A percentile compares a stretch with the other conserved stretches of the same genome.
phyloP scores from a whole-genome alignment of 2,888 invertebrate genomes.

The Drosophila suboccidentalis region DNA sequence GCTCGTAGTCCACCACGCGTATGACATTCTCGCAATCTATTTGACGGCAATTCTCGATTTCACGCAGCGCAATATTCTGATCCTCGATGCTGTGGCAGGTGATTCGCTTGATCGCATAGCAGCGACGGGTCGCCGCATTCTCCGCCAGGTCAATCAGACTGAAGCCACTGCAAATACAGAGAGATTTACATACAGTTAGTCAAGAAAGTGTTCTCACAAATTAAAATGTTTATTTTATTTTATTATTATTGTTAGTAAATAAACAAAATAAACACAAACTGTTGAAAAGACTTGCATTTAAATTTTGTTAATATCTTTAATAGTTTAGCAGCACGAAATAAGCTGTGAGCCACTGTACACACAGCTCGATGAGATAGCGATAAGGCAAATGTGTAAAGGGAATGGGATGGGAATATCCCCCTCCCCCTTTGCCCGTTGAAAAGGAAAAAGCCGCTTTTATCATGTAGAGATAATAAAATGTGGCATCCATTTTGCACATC shows the following conservation, averaged over 20 bases:
- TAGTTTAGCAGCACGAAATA: no score
- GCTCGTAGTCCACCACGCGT: constrained; percentile 89
- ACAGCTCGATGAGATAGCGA: constrained; percentile 44
- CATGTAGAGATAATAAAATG: background rate
- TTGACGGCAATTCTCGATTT: constrained; percentile 90
- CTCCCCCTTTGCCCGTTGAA: background rate
- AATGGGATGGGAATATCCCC: background rate
- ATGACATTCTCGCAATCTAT: constrained; percentile 91
- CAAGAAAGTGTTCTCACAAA: background rate
- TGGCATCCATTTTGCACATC: background rate
- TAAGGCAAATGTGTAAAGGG: constrained; percentile 4
- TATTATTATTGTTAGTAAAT: no score
- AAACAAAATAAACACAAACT: no score
- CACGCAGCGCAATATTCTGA: constrained; percentile 90
- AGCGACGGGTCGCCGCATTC: constrained; percentile 88
- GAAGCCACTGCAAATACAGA: constrained; percentile 88
- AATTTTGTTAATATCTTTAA: no score
- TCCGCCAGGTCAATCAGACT: constrained; percentile 92
- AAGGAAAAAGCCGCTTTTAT: background rate
- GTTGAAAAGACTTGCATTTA: no score
- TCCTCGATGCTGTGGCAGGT: constrained; percentile 93
- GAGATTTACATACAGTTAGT: background rate
- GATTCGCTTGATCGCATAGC: constrained; percentile 92
- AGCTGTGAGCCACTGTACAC: no score
- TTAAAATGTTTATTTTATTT: no score